Evolutionary conservation across 2,113 vertebrate species (phyloP).

Genomic region (Microcebus lehilahytsara): DNA sequence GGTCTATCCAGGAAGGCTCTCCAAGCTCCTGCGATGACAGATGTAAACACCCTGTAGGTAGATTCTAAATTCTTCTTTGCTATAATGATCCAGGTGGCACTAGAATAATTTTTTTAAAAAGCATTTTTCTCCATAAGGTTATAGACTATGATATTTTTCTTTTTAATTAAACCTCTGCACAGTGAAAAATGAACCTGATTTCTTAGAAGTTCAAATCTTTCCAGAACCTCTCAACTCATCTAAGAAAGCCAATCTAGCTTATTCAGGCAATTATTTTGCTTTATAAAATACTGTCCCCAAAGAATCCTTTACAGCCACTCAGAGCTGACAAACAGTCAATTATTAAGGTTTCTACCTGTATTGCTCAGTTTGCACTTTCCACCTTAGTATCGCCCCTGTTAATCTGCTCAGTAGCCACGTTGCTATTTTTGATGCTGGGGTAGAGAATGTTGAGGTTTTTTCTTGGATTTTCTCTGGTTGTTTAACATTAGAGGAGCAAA

Average conservation of each 20-base stretch:
- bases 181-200: constrained; percentile 48
- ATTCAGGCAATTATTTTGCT: constrained; percentile 43
- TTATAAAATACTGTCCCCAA: constrained; percentile 62
- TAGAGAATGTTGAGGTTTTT: background rate
- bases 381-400: background rate
- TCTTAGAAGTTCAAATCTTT: constrained; percentile 24
- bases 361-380: constrained; percentile 62
- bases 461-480: background rate
- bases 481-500: background rate
- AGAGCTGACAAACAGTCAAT: constrained; percentile 30
- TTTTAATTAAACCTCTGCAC: constrained; percentile 68
- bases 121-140: constrained; percentile 43
- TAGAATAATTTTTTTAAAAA: background rate
- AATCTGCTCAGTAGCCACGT: constrained; percentile 43
- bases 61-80: constrained; percentile 59
- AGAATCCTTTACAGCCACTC: constrained; percentile 43
- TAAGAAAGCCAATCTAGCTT: constrained; percentile 49
- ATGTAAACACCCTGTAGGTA: constrained; percentile 60
- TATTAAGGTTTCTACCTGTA: constrained; percentile 59
- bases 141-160: background rate
- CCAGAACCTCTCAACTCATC: constrained; percentile 5
- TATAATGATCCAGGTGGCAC: constrained; percentile 66
- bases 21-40: constrained; percentile 53
- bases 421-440: constrained; percentile 24
- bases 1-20: constrained; percentile 46